Base-by-base conservation (phyloP, 1,140 invertebrate genomes). In the Atta texana region DNA sequence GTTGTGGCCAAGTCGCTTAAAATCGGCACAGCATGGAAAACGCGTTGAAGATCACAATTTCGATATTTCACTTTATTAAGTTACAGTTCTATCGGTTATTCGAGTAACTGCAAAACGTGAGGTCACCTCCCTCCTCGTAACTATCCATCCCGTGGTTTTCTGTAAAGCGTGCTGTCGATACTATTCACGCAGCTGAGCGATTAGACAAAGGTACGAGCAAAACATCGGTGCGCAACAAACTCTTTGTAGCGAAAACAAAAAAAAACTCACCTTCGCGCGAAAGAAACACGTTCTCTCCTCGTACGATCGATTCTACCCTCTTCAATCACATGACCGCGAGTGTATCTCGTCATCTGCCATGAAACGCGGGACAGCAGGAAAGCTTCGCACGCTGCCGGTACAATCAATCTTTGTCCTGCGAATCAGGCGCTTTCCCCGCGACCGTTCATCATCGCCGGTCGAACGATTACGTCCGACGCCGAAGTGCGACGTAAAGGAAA, bases 401-500 rank as follows among this genome's bases (percentile, higher is more conserved):
- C 76, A 78, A 72, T 82, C 85, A 78, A 85, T 85, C 72, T 78
- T 85, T 78, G 82, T 85, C 74, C 82, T 44, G 59, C 82, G 80
- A 84, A 75, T 84, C 82, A 85, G 82, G 61, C 74, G 61, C 71
- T n/a, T 39, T 49, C 74, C 28, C 72, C 28, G 57, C 82, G 82
- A 77, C 82, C 82, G 82, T 85, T 85, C 61, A 78, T 85, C 82
- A 78, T 78, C 59, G 61, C 63, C 75, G 82, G 82, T 78, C 82
- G 72, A 78, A 85, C 74, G 82, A 85, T 85, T 78, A 85, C 80
- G 61, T 31, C 53, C 39, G 75, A 61, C 39, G 44, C 61, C 59
- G 57, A 61, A 39, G 66, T 55, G 69, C 69, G 68, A 39, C 53
- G 69, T 34, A 49, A 84, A 75, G 59, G 80, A 49, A 84, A 61